Evolutionary conservation across 2,797 vertebrate genomes (phyloP).

Genomic region (Gambusia yucatana): DNA sequence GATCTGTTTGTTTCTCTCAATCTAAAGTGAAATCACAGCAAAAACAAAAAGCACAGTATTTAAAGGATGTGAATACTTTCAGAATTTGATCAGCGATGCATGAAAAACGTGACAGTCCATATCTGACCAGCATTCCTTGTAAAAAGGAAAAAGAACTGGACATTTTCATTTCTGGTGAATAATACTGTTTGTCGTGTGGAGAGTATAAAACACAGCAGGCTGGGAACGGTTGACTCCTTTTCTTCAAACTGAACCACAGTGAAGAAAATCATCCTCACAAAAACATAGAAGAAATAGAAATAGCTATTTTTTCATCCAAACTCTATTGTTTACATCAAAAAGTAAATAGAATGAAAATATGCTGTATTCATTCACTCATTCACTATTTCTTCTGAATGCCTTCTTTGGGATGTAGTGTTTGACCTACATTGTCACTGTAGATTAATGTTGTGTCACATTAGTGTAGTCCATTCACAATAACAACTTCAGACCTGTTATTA

Average conservation of each 20-base stretch:
- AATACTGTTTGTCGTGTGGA: neutral
- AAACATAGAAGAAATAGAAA: neutral
- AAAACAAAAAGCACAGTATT: neutral
- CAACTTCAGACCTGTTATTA: neutral
- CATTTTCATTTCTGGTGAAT: neutral
- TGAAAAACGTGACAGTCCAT: neutral
- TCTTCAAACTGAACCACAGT: neutral
- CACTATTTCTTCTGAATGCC: neutral
- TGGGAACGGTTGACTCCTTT: neutral
- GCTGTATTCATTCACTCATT: neutral
- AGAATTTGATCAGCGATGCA: neutral
- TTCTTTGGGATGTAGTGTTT: neutral
- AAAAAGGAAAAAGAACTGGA: neutral
- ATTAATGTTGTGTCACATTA: neutral
- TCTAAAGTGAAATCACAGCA: neutral
- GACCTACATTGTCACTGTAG: neutral
- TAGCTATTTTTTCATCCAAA: neutral
- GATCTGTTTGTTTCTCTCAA: neutral
- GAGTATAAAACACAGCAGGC: neutral
- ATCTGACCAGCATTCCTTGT: neutral
- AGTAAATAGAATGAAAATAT: neutral
- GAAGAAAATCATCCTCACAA: neutral
- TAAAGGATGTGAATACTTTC: neutral
- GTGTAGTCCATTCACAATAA: neutral
- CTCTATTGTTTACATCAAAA: neutral